phyloP scores from a whole-genome alignment of 2,888 invertebrate species.

The Nymphalis polychloros region DNA sequence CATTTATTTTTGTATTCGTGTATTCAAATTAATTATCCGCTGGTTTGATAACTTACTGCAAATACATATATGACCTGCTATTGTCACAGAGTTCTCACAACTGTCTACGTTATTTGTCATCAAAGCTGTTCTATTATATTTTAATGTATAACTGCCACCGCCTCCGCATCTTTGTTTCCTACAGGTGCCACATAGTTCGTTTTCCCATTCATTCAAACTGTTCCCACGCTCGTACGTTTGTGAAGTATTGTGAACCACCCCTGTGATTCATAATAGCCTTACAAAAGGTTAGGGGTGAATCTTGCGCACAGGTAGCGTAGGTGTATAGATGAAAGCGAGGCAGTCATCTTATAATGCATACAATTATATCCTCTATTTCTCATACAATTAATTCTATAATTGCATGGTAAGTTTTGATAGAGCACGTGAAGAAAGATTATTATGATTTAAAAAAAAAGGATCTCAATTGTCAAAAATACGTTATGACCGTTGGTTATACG shows the following conservation, averaged over 20 bases:
- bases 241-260: conserved; percentile 60
- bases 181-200: conserved; percentile 64
- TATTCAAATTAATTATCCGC: not conserved
- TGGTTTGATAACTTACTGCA: not conserved
- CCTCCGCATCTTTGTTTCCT: conserved; percentile 46
- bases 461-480: conserved; percentile 51
- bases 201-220: conserved; percentile 54
- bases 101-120: conserved; percentile 31
- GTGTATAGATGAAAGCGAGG: conserved; percentile 34
- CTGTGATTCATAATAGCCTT: conserved; percentile 59
- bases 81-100: conserved; percentile 31
- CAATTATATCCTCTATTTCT: conserved; percentile 15
- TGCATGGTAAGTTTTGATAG: not conserved
- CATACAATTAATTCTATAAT: not conserved
- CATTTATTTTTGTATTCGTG: not conserved
- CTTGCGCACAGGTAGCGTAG: conserved; percentile 59
- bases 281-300: conserved; percentile 69
- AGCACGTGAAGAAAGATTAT: conserved; percentile 11
- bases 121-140: conserved; percentile 26
- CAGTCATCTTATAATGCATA: not conserved
- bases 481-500: conserved; percentile 59
- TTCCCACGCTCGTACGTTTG: conserved; percentile 68
- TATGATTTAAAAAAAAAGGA: conserved; percentile 16
- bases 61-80: not conserved
- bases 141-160: conserved; percentile 44